A percentile compares a stretch with the other conserved stretches of the same genome.
Evolutionary conservation across 2,888 invertebrate species (phyloP).

Genomic region (Melanchra persicariae): DNA sequence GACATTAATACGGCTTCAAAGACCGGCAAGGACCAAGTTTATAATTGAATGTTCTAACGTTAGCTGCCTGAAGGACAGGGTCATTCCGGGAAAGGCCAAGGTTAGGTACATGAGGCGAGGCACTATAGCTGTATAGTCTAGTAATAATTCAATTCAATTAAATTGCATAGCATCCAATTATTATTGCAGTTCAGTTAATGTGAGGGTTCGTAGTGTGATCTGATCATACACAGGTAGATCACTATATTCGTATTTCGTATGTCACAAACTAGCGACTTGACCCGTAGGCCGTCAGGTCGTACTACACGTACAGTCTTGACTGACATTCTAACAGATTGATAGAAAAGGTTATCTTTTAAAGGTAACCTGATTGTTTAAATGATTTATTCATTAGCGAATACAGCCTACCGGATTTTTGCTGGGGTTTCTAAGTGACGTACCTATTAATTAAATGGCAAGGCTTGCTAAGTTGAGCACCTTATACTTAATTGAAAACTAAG

Average conservation of each 20-base stretch:
- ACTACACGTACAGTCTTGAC: conserved; percentile 8
- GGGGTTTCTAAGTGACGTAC: not conserved
- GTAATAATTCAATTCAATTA: too few relatives aligned
- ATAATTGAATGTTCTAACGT: conserved; percentile 1
- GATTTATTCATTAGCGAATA: not conserved
- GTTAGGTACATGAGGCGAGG: not conserved
- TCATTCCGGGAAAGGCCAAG: not conserved
- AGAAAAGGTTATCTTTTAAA: conserved; percentile 20
- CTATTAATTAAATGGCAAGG: not conserved
- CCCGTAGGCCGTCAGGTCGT: not conserved
- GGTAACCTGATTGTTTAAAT: conserved; percentile 11
- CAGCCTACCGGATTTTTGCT: not conserved
- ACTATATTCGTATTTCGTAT: too few relatives aligned
- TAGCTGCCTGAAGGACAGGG: not conserved
- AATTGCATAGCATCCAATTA: conserved; percentile 12
- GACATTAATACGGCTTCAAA: conserved; percentile 28
- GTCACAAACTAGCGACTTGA: conserved; percentile 5
- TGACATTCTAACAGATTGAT: conserved; percentile 13
- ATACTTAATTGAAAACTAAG: too few relatives aligned
- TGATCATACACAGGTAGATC: not conserved
- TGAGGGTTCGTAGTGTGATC: not conserved
- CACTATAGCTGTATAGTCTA: too few relatives aligned
- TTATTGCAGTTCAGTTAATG: not conserved
- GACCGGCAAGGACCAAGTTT: not conserved
- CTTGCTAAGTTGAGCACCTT: not conserved